Percentiles rank a stretch among this genome's conserved stretches.
Conservation (phyloP, 2,797 vertebrate species). For the Aotus griseimembra region DNA sequence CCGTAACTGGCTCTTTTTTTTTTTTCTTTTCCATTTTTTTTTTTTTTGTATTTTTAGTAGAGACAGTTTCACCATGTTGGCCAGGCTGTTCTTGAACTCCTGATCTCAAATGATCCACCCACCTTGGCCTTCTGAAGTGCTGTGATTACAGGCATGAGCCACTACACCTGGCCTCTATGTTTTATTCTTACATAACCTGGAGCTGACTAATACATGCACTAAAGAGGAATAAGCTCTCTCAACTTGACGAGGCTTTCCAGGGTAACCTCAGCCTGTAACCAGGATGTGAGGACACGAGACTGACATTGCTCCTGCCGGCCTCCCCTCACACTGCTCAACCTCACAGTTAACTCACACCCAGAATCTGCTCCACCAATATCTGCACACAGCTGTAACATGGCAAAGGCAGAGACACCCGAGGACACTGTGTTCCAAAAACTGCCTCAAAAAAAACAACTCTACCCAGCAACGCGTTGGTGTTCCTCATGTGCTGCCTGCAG, state of each 20-base stretch:
- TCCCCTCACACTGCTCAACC: background rate
- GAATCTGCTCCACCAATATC: too few relatives aligned
- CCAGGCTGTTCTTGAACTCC: too few relatives aligned
- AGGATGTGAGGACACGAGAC: background rate
- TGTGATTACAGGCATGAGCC: background rate
- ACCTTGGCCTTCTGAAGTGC: too few relatives aligned
- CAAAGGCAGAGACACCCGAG: background rate
- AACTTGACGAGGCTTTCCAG: background rate
- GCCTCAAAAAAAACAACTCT: background rate
- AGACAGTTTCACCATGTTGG: too few relatives aligned
- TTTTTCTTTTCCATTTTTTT: too few relatives aligned
- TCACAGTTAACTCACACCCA: too few relatives aligned
- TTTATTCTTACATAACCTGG: background rate
- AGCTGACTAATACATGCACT: background rate
- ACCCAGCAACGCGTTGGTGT: background rate
- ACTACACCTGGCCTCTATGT: background rate
- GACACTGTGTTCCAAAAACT: fast-evolving
- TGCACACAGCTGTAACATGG: fast-evolving
- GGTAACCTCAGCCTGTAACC: background rate
- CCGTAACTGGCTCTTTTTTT: too few relatives aligned
- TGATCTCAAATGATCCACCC: too few relatives aligned
- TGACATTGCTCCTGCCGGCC: background rate
- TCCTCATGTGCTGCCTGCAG: background rate
- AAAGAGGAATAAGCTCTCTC: background rate
- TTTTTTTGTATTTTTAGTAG: too few relatives aligned